These are phyloP conservation scores for Ceratotherium simum DNA, from an alignment of 2,113 vertebrate species.

Conservation along the genomic window DNA sequence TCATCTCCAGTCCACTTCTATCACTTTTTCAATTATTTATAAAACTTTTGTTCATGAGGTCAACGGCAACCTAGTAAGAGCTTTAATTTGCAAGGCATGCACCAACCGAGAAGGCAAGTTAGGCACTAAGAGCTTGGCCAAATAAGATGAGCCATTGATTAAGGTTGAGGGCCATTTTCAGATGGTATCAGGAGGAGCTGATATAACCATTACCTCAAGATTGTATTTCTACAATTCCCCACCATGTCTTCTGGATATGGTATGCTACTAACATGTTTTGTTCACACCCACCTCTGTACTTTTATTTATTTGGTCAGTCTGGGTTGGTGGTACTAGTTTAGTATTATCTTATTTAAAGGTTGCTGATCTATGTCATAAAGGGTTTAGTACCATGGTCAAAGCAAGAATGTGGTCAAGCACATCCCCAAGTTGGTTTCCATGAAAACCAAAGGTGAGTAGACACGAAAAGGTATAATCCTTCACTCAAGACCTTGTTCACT, in stretches of 20 bases:
- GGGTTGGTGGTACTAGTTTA: not conserved
- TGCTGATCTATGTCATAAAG: not conserved
- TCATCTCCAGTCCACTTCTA: not conserved
- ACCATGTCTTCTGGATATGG: not conserved
- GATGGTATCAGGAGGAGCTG: not conserved
- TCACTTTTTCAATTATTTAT: not conserved
- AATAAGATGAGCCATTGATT: not conserved
- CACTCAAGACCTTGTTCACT: not conserved
- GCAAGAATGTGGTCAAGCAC: not conserved
- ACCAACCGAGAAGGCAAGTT: not conserved
- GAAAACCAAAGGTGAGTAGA: not conserved
- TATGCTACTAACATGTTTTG: not conserved
- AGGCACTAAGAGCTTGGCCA: not conserved
- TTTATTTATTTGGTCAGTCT: constrained; percentile 9
- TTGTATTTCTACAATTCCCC: not conserved
- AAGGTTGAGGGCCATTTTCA: not conserved
- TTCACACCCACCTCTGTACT: not conserved
- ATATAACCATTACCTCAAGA: not conserved
- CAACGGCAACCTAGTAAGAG: not conserved
- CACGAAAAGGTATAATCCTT: not conserved
- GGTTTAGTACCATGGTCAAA: not conserved
- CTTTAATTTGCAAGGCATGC: not conserved
- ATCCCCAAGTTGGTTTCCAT: not conserved
- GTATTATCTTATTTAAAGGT: not conserved
- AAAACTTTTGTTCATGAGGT: not conserved